Evolutionary conservation across 1,140 invertebrate species (phyloP).

Genomic region (Agrypnia vestita): DNA sequence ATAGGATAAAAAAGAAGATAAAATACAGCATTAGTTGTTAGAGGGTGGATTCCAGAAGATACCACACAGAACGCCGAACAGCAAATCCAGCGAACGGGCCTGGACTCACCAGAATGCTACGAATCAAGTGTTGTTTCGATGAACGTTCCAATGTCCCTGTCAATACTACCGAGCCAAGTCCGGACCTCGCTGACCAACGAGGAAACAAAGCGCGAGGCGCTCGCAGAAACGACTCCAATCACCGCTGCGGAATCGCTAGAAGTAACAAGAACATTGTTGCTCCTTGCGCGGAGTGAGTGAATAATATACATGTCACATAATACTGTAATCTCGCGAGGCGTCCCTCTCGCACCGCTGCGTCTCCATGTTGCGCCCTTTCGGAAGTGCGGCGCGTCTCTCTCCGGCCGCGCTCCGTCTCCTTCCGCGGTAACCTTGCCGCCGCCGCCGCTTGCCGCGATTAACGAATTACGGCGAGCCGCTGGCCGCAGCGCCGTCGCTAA

Average conservation of each 20-base stretch:
- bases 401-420: background rate
- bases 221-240: background rate
- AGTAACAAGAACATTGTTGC: background rate
- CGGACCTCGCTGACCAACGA: background rate
- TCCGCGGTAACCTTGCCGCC: background rate
- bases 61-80: background rate
- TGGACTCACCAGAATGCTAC: background rate
- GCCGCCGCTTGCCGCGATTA: slow-evolving; percentile 42
- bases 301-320: slow-evolving; percentile 7
- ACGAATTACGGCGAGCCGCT: slow-evolving; percentile 24
- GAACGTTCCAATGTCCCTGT: background rate
- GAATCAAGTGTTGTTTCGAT: too few species aligned
- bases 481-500: slow-evolving; percentile 15
- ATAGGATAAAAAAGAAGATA: too few species aligned
- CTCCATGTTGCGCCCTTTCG: background rate
- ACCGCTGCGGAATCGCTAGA: background rate
- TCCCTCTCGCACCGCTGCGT: slow-evolving; percentile 6
- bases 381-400: background rate
- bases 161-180: slow-evolving; percentile 21
- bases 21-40: too few species aligned
- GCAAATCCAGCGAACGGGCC: background rate
- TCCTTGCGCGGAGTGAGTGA: slow-evolving; percentile 11
- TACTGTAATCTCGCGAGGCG: background rate
- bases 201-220: background rate
- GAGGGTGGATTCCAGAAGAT: too few species aligned